These are phyloP conservation scores for Takifugu ocellatus DNA, from an alignment of 2,797 vertebrate species.

Conservation along the genomic window DNA sequence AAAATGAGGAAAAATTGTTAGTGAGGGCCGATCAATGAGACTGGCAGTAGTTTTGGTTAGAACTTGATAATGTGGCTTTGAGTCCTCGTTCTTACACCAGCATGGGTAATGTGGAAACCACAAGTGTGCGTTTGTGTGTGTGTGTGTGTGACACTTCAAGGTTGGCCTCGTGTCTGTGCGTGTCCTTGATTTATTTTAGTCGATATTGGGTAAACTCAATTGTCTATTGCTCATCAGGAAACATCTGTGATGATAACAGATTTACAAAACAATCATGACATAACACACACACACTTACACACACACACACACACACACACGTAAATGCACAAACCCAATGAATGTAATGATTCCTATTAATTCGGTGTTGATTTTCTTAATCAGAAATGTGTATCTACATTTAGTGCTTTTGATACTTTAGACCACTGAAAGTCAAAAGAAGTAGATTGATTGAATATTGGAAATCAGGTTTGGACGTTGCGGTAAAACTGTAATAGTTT, in stretches of 20 bases:
- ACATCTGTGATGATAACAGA: constrained; percentile 73
- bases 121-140: not conserved
- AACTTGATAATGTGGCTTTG: too few species aligned
- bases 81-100: too few species aligned
- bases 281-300: constrained; percentile 2
- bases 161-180: constrained; percentile 12
- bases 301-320: not conserved
- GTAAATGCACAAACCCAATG: too few species aligned
- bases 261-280: constrained; percentile 55
- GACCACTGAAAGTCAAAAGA: too few species aligned
- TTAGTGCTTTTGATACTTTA: too few species aligned
- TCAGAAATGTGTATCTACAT: too few species aligned
- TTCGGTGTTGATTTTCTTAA: not conserved
- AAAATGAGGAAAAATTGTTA: too few species aligned
- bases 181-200: constrained; percentile 48
- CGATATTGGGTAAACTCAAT: constrained; percentile 42
- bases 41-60: too few species aligned
- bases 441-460: too few species aligned
- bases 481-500: too few species aligned
- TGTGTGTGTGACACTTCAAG: not conserved
- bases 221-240: constrained; percentile 68
- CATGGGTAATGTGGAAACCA: not conserved
- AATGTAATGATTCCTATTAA: not conserved
- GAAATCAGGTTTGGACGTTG: too few species aligned
- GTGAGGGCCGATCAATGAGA: too few species aligned